A percentile compares a stretch with the other conserved stretches of the same genome.
Evolutionary conservation across 2,888 invertebrate genomes (phyloP).

Genomic region (Cephus runcator): DNA sequence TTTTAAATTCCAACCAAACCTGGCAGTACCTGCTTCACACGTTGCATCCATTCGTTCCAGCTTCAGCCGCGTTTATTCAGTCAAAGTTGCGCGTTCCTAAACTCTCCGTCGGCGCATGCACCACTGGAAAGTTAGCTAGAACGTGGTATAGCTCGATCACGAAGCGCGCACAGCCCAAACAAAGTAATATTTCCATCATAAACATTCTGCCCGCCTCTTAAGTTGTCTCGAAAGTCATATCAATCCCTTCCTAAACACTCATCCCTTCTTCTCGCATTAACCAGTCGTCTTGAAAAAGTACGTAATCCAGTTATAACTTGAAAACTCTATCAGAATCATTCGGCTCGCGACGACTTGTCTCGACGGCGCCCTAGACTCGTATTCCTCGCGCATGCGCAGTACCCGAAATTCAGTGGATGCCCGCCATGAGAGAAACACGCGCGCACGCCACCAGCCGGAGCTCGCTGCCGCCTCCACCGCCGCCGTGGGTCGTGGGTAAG

Average conservation of each 20-base stretch:
- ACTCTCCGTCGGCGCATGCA: background rate
- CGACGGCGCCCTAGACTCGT: background rate
- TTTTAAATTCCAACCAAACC: background rate
- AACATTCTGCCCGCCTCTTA: background rate
- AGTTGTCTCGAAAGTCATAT: background rate
- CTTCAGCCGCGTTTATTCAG: background rate
- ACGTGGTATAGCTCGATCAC: background rate
- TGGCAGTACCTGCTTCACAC: background rate
- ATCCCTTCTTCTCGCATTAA: background rate
- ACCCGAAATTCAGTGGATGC: constrained; percentile 18
- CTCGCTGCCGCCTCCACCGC: constrained; percentile 32
- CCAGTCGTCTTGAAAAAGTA: background rate
- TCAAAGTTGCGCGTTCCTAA: background rate
- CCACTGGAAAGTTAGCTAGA: background rate
- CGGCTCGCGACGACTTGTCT: background rate
- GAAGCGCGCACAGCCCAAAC: background rate
- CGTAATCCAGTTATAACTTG: background rate
- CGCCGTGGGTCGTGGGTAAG: constrained; percentile 60
- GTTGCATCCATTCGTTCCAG: background rate
- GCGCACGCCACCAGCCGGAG: constrained; percentile 35
- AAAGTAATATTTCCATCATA: background rate
- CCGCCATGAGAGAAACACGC: constrained; percentile 40
- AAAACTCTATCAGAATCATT: background rate
- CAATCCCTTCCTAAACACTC: background rate
- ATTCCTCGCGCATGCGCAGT: constrained; percentile 22